phyloP scores from a whole-genome alignment of 2,797 vertebrate genomes.

The Loris lydekkerianus region DNA sequence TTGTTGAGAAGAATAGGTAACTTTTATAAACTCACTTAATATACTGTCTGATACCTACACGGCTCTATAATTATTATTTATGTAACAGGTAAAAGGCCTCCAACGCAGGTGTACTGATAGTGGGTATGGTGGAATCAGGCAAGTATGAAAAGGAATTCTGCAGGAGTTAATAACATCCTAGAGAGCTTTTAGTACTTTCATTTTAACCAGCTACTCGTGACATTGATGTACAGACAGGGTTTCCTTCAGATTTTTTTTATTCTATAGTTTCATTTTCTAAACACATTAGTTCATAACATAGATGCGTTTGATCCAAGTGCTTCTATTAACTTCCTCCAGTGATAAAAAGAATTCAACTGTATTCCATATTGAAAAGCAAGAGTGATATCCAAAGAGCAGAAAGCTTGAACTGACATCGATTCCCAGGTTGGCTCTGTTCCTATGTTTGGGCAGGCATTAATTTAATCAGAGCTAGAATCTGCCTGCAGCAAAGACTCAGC shows the following conservation, averaged over 20 bases:
- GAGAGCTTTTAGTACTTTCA: not conserved
- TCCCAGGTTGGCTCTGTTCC: slow-evolving; percentile 42
- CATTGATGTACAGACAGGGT: not conserved
- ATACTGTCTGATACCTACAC: not conserved
- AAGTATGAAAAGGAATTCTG: not conserved
- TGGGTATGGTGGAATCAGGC: not conserved
- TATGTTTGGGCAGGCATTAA: slow-evolving; percentile 60
- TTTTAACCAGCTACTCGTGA: not conserved
- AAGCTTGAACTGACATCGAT: slow-evolving; percentile 58
- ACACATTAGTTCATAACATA: not conserved
- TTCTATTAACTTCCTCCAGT: slow-evolving; percentile 45
- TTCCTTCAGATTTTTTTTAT: slow-evolving; percentile 9
- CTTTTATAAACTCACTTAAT: not conserved
- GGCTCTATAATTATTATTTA: not conserved
- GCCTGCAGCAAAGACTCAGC: slow-evolving; percentile 58
- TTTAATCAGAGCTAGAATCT: slow-evolving; percentile 65
- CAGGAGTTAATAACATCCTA: not conserved
- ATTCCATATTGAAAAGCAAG: slow-evolving; percentile 49
- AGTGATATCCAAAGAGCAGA: not conserved
- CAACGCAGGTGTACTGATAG: not conserved
- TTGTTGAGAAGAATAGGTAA: not conserved
- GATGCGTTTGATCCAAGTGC: slow-evolving; percentile 8
- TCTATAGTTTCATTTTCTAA: slow-evolving; percentile 32
- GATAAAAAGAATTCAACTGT: slow-evolving; percentile 65
- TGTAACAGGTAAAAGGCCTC: not conserved